Base-by-base conservation (phyloP, 2,888 invertebrate species). In the Hyppa rectilinea region DNA sequence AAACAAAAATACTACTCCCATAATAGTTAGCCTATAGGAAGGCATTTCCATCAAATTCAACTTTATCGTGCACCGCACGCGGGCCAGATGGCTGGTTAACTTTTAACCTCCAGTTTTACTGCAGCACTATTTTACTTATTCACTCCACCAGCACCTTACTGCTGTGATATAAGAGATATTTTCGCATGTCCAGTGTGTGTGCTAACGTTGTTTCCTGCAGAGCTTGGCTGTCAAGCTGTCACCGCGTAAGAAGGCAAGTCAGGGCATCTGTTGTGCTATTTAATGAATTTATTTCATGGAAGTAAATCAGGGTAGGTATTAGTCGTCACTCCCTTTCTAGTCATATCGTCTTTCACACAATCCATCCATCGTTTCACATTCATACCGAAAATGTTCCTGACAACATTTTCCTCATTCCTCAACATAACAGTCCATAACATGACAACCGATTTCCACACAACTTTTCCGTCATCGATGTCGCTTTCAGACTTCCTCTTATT, bases 281-380 rank as follows among this genome's bases (percentile, higher is more conserved):
- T 90, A 91, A 92, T 92, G 89, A 90, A 92, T 92, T 92, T 89
- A 92, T 92, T 90, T 90, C 83, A 81, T 88, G 87, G 83, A 90
- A 88, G 70, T 87, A 85, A 87, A 88, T 79, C 79, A 69, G 81
- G 67, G 68, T 76, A 70, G 60, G 52, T 80, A 67, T n/a, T n/a
- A n/a, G n/a, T n/a, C n/a, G n/a, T n/a, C n/a, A n/a, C n/a, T n/a
- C n/a, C n/a, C n/a, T n/a, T n/a, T n/a, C n/a, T n/a, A n/a, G n/a
- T n/a, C n/a, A n/a, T n/a, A n/a, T n/a, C n/a, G n/a, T n/a, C n/a
- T n/a, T n/a, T n/a, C n/a, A n/a, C n/a, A n/a, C n/a, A n/a, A n/a
- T n/a, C n/a, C n/a, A n/a, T n/a, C n/a, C n/a, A n/a, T n/a, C n/a
- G n/a, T n/a, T n/a, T n/a, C n/a, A n/a, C n/a, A n/a, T n/a, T n/a